Evolutionary conservation across 2,797 vertebrate species (phyloP).

Genomic region (Sebastes hubbsi): DNA sequence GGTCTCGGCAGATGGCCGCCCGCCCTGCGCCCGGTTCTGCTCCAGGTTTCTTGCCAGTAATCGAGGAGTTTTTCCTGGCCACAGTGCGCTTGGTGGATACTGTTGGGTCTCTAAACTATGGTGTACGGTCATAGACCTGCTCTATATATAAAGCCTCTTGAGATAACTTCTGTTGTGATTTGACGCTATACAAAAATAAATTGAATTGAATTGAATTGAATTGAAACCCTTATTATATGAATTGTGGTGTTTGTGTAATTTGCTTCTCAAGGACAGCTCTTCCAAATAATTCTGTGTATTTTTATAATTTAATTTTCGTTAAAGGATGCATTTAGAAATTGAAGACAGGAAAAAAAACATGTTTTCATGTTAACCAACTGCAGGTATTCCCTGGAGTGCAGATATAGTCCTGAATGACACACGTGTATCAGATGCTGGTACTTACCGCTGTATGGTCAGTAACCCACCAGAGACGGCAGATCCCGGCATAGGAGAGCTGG

Average conservation of each 20-base stretch:
- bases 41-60: no score
- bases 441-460: constrained; percentile 87
- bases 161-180: no score
- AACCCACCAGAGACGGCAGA: constrained; percentile 84
- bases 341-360: not conserved
- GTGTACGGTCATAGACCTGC: no score
- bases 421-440: constrained; percentile 79
- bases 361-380: not conserved
- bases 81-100: no score
- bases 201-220: no score
- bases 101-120: no score
- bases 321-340: not conserved
- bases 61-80: no score
- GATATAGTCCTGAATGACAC: constrained; percentile 85
- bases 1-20: no score
- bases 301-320: not conserved
- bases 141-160: no score
- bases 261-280: not conserved
- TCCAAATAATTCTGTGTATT: not conserved
- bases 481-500: constrained; percentile 82
- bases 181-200: no score
- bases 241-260: not conserved
- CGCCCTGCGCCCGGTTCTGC: no score
- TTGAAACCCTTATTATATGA: not conserved
- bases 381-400: constrained; percentile 81